Conservation (phyloP, 2,797 vertebrate genomes). For the Oophaga sylvatica region DNA sequence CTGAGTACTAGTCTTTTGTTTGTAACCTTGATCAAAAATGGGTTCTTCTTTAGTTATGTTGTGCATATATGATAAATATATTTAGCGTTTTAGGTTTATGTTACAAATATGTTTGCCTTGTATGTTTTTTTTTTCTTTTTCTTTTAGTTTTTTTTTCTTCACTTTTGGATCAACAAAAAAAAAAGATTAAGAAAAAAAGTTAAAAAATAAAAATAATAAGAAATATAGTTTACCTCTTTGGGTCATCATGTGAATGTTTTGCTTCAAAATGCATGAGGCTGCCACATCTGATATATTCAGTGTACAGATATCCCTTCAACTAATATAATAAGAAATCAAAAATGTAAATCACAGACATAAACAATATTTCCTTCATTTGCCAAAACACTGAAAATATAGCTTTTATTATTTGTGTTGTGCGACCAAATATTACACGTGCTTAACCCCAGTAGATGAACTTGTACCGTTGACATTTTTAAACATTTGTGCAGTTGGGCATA, state of each 20-base stretch:
- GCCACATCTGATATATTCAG: conserved; percentile 28
- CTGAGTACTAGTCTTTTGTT: conserved; percentile 63
- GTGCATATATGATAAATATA: conserved; percentile 59
- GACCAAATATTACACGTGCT: not conserved
- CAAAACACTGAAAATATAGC: not conserved
- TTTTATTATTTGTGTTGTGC: not conserved
- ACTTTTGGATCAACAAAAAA: conserved; percentile 24
- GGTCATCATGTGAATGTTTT: conserved; percentile 49
- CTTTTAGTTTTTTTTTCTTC: not conserved
- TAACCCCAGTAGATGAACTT: not conserved
- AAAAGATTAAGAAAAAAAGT: not conserved
- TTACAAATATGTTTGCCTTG: conserved; percentile 43
- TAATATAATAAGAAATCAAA: not conserved
- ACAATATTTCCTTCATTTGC: not conserved
- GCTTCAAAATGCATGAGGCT: conserved; percentile 45
- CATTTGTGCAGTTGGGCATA: conserved; percentile 20
- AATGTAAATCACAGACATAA: not conserved
- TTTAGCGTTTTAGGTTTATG: conserved; percentile 45
- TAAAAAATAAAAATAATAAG: conserved; percentile 11
- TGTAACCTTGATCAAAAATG: conserved; percentile 60
- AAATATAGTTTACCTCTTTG: conserved; percentile 17
- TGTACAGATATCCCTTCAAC: conserved; percentile 23
- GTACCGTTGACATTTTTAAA: not conserved
- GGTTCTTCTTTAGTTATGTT: conserved; percentile 60
- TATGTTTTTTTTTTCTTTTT: not conserved